A percentile compares a stretch with the other conserved stretches of the same genome.
Conservation (phyloP, 2,797 vertebrate genomes). For the Sebastes nivosus region DNA sequence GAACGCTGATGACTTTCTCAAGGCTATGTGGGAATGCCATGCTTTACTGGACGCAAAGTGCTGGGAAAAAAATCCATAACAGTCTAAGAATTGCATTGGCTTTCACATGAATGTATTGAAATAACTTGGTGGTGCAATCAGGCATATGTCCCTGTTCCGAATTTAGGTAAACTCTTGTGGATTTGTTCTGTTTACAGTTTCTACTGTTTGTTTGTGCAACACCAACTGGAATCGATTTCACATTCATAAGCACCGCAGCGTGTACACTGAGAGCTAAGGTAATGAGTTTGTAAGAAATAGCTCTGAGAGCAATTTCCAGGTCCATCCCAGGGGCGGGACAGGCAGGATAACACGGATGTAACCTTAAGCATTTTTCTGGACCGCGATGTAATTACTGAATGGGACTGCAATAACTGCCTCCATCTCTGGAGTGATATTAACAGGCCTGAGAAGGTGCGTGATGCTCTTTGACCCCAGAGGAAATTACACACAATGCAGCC, state of each 20-base stretch:
- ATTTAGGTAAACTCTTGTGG: constrained; percentile 13
- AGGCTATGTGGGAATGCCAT: constrained; percentile 41
- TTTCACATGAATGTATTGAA: constrained; percentile 18
- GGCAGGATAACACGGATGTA: constrained; percentile 52
- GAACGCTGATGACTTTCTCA: constrained; percentile 15
- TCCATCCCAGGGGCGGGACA: constrained; percentile 44
- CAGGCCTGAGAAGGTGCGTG: constrained; percentile 57
- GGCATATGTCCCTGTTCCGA: background rate
- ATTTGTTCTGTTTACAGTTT: constrained; percentile 17
- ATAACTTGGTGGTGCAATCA: constrained; percentile 2
- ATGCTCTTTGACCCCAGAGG: constrained; percentile 62
- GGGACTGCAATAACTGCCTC: constrained; percentile 62
- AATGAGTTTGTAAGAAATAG: constrained; percentile 55
- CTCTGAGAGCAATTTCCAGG: constrained; percentile 59
- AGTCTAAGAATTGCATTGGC: background rate
- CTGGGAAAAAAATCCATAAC: constrained; percentile 32
- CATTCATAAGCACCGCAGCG: constrained; percentile 27
- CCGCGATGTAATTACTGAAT: constrained; percentile 66
- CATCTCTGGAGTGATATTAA: constrained; percentile 65
- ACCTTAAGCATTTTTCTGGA: constrained; percentile 61
- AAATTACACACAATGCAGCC: constrained; percentile 61
- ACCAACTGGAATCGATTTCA: constrained; percentile 39
- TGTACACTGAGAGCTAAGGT: constrained; percentile 33
- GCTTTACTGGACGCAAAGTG: constrained; percentile 44
- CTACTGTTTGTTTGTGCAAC: constrained; percentile 24